Percentiles rank a stretch among this genome's conserved stretches.
These are phyloP conservation scores for Pseudomyrmex flavicornis DNA, from an alignment of 1,140 invertebrate species.

Conservation along the genomic window DNA sequence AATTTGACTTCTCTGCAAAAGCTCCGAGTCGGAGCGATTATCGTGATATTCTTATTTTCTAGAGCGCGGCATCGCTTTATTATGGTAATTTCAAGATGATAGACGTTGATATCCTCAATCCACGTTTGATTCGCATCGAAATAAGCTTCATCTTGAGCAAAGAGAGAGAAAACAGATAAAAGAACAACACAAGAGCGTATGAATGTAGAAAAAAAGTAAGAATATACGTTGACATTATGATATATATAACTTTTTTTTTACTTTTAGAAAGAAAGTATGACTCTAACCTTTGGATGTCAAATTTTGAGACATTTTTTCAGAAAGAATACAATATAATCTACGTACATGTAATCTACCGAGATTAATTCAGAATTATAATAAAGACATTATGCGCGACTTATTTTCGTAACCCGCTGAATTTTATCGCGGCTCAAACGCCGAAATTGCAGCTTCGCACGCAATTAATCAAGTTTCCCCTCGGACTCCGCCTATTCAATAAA, in stretches of 20 bases:
- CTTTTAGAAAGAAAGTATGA: no score
- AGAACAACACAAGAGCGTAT: no score
- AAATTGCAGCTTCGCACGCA: conserved; percentile 48
- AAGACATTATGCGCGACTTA: conserved; percentile 32
- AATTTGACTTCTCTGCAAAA: conserved; percentile 58
- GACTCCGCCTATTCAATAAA: conserved; percentile 14
- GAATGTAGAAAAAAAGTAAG: conserved; percentile 16
- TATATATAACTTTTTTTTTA: no score
- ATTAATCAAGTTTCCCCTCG: conserved; percentile 41
- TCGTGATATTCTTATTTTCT: conserved; percentile 53
- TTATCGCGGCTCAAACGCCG: conserved; percentile 54
- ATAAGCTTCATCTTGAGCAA: conserved; percentile 69
- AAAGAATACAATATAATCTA: no score
- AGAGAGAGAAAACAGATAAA: background rate
- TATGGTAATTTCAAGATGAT: conserved; percentile 79
- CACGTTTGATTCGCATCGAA: conserved; percentile 78
- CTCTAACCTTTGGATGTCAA: no score
- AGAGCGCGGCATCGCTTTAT: conserved; percentile 70
- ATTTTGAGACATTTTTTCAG: no score
- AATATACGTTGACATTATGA: conserved; percentile 49
- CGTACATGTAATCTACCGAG: background rate
- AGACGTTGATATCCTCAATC: conserved; percentile 76
- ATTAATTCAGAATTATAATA: conserved; percentile 58
- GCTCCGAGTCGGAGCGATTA: conserved; percentile 10
- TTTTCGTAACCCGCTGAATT: conserved; percentile 22